These are phyloP conservation scores for Poicephalus gulielmi DNA, from an alignment of 2,113 vertebrate species.

Conservation along the genomic window DNA sequence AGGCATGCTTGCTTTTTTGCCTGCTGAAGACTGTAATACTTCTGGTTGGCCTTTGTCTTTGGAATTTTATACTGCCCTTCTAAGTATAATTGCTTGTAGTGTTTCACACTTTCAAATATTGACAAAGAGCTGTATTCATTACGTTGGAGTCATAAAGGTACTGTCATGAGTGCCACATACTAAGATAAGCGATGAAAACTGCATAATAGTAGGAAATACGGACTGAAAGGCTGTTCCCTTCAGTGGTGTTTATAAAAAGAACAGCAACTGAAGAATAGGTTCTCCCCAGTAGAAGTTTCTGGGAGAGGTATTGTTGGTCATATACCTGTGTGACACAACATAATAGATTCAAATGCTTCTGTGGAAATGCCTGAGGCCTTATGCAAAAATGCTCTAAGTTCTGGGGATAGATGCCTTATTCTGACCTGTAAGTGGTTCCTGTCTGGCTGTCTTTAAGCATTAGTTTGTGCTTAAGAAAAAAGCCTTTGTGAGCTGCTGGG, in stretches of 20 bases:
- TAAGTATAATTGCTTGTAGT: background rate
- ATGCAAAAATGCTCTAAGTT: background rate
- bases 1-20: background rate
- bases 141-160: background rate
- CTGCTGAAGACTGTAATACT: background rate
- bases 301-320: background rate
- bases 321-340: background rate
- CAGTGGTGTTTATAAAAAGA: background rate
- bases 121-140: background rate
- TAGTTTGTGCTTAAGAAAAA: background rate
- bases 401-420: background rate
- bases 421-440: background rate
- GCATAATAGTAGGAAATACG: background rate
- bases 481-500: background rate
- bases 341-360: background rate
- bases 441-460: background rate
- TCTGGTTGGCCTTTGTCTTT: background rate
- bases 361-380: background rate
- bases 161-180: background rate
- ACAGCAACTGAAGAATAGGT: background rate
- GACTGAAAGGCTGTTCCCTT: background rate
- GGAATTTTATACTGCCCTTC: background rate
- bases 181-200: background rate
- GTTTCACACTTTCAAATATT: background rate
- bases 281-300: background rate